Percentiles rank a stretch among this genome's conserved stretches.
These are phyloP conservation scores for Mustela nigripes DNA, from an alignment of 2,113 vertebrate species.

Conservation along the genomic window DNA sequence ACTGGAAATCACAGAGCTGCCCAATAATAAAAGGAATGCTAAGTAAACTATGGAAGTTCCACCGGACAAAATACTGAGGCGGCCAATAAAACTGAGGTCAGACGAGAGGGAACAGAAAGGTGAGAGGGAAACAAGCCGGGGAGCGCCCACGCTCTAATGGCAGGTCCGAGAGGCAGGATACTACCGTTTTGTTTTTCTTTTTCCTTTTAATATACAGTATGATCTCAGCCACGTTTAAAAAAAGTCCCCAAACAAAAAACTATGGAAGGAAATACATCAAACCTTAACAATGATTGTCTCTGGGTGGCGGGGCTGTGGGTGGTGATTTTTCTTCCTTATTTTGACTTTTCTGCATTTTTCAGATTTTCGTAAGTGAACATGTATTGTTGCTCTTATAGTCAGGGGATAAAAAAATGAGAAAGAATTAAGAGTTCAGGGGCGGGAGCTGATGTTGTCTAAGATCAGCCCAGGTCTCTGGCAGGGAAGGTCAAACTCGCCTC, in stretches of 20 bases:
- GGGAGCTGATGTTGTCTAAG: background rate
- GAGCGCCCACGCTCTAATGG: background rate
- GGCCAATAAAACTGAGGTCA: slow-evolving; percentile 42
- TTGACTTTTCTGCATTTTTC: slow-evolving; percentile 81
- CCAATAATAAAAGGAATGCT: slow-evolving; percentile 35
- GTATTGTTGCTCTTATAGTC: slow-evolving; percentile 70
- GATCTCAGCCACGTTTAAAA: slow-evolving; percentile 76
- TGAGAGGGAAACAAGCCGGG: background rate
- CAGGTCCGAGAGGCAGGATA: slow-evolving; percentile 53
- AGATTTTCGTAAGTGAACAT: slow-evolving; percentile 62
- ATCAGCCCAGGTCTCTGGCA: background rate
- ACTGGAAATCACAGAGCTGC: slow-evolving; percentile 63
- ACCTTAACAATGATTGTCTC: slow-evolving; percentile 77
- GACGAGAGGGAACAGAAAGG: background rate
- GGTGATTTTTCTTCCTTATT: slow-evolving; percentile 82
- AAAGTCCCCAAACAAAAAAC: slow-evolving; percentile 73
- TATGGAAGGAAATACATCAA: slow-evolving; percentile 83
- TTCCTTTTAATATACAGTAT: slow-evolving; percentile 72
- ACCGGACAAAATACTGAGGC: background rate
- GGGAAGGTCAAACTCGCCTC: background rate
- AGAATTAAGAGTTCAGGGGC: background rate
- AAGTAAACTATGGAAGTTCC: slow-evolving; percentile 73
- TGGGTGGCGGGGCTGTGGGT: slow-evolving; percentile 64
- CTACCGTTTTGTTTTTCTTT: background rate
- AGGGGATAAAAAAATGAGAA: slow-evolving; percentile 43